phyloP scores from a whole-genome alignment of 2,113 vertebrate genomes.

The Dendropsophus ebraccatus region DNA sequence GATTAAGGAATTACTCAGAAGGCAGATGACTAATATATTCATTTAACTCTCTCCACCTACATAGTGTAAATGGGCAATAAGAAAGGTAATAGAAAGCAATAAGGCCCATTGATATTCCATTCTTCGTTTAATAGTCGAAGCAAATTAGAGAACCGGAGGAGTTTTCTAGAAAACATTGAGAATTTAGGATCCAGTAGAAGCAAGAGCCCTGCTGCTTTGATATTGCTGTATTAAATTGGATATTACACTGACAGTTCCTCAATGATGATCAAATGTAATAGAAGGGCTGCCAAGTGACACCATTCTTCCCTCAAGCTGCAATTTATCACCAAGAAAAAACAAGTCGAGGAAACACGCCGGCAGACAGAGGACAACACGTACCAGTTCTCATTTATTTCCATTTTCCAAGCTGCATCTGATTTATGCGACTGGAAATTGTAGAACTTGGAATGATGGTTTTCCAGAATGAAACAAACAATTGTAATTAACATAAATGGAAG shows the following conservation, averaged over 20 bases:
- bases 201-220: background rate
- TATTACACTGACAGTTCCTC: slow-evolving; percentile 15
- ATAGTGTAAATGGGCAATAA: background rate
- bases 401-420: background rate
- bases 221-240: slow-evolving; percentile 9
- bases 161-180: background rate
- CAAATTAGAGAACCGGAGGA: background rate
- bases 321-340: slow-evolving; percentile 24
- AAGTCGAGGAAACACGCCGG: slow-evolving; percentile 7
- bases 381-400: background rate
- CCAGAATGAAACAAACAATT: background rate
- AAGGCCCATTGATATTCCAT: background rate
- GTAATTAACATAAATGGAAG: background rate
- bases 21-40: background rate
- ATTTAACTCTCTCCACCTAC: background rate
- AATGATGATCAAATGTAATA: slow-evolving; percentile 18
- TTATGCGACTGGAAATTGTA: background rate
- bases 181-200: background rate
- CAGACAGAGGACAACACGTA: background rate
- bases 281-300: slow-evolving; percentile 31
- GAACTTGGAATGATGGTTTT: background rate
- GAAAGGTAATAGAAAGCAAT: background rate
- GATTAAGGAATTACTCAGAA: background rate
- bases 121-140: background rate
- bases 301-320: slow-evolving; percentile 20